These are phyloP conservation scores for Ariopsis seemanni DNA, from an alignment of 2,113 vertebrate genomes.

Conservation along the genomic window DNA sequence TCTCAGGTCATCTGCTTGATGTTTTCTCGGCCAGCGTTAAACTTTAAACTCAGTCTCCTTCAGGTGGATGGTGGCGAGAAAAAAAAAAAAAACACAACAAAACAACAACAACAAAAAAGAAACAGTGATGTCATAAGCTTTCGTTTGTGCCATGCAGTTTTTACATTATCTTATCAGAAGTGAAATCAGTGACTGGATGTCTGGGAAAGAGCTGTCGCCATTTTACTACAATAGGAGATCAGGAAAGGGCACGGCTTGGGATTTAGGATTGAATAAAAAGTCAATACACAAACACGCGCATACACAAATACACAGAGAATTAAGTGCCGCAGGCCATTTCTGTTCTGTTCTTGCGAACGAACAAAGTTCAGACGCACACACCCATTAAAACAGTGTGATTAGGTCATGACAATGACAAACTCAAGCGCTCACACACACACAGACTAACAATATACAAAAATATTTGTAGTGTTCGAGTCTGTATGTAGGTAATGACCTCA, in stretches of 20 bases:
- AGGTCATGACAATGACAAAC: constrained; percentile 31
- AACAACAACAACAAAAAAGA: neutral
- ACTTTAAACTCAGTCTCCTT: neutral
- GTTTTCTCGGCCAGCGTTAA: neutral
- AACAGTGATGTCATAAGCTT: neutral
- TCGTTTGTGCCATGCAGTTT: neutral
- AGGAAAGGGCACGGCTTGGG: constrained; percentile 1
- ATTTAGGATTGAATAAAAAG: constrained; percentile 18
- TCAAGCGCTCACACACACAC: constrained; percentile 41
- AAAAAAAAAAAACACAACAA: neutral
- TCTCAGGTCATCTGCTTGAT: neutral
- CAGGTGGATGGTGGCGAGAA: neutral
- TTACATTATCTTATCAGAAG: neutral
- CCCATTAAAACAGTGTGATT: constrained; percentile 38
- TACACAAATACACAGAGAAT: constrained; percentile 32
- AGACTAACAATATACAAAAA: constrained; percentile 64
- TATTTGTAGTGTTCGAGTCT: constrained; percentile 65
- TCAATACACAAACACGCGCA: constrained; percentile 32
- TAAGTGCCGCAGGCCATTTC: constrained; percentile 29
- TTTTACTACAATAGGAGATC: neutral
- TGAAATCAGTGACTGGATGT: neutral
- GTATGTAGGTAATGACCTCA: constrained; percentile 75
- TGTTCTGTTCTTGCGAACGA: constrained; percentile 8
- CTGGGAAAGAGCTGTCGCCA: neutral
- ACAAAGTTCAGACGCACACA: constrained; percentile 36